A percentile compares a stretch with the other conserved stretches of the same genome.
These are phyloP conservation scores for Bicyclus anynana DNA, from an alignment of 1,140 invertebrate genomes.

Conservation along the genomic window DNA sequence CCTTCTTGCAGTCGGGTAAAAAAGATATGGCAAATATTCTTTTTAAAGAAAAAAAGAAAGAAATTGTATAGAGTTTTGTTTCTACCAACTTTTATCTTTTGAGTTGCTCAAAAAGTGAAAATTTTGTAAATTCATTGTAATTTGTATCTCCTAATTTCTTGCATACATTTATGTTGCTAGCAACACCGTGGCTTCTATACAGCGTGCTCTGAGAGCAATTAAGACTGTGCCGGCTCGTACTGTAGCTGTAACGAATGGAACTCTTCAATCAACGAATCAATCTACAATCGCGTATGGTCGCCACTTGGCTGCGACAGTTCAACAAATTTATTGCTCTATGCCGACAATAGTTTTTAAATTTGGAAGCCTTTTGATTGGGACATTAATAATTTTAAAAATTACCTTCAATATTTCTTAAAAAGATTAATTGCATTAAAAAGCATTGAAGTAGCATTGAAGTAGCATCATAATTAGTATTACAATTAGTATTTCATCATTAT, in stretches of 20 bases:
- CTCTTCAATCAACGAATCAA: slow-evolving; percentile 76
- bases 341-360: slow-evolving; percentile 66
- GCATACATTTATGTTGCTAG: background rate
- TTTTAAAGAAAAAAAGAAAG: too few species aligned
- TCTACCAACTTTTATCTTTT: too few species aligned
- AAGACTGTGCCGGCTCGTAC: slow-evolving; percentile 53
- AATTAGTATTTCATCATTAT: too few species aligned
- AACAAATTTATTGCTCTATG: slow-evolving; percentile 65
- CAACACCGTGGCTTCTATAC: background rate
- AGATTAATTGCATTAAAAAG: too few species aligned
- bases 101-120: too few species aligned
- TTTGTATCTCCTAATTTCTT: background rate
- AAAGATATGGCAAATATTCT: too few species aligned
- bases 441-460: too few species aligned
- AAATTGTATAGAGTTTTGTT: too few species aligned
- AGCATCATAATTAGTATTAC: too few species aligned
- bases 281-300: slow-evolving; percentile 66
- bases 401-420: too few species aligned
- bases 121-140: too few species aligned
- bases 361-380: slow-evolving; percentile 63
- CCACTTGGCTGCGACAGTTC: slow-evolving; percentile 69
- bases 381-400: background rate
- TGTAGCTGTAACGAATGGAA: slow-evolving; percentile 67
- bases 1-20: too few species aligned
- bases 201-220: slow-evolving; percentile 63